These are phyloP conservation scores for Condylura cristata DNA, from an alignment of 2,113 vertebrate genomes.

Conservation along the genomic window DNA sequence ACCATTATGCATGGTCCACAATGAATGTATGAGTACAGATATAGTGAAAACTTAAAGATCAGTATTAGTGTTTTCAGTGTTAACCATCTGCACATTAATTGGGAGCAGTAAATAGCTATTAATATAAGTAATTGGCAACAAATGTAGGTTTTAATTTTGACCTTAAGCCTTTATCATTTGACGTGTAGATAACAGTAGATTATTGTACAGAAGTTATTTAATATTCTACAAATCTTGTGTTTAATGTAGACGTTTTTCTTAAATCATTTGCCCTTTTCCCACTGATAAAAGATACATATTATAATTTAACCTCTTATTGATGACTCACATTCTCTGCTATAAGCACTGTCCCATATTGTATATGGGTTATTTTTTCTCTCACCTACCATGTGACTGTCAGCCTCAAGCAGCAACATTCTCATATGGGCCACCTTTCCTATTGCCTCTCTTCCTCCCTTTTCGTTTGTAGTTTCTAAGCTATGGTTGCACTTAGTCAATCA, in stretches of 20 bases:
- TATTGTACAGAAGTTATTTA: background rate
- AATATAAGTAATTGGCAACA: background rate
- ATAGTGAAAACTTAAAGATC: background rate
- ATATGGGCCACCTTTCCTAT: background rate
- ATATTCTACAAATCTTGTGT: background rate
- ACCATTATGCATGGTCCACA: background rate
- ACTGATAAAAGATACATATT: background rate
- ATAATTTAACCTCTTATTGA: background rate
- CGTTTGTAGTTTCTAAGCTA: background rate
- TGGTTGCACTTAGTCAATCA: background rate
- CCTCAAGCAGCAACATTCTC: background rate
- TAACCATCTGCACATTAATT: background rate
- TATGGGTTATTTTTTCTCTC: background rate
- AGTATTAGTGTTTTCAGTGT: background rate
- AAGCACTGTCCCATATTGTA: rapidly evolving
- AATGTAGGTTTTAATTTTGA: background rate
- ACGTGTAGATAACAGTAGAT: background rate
- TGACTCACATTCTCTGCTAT: background rate
- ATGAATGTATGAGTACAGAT: background rate
- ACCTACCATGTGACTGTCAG: background rate
- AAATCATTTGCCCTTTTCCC: background rate
- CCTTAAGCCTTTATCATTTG: background rate
- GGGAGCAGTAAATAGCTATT: background rate
- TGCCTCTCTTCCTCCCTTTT: background rate
- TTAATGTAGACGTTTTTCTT: conserved; percentile 6